Evolutionary conservation across 2,113 vertebrate genomes (phyloP), one percentile per base, ranked within the genome.

Genomic region (Tinamus guttatus): DNA sequence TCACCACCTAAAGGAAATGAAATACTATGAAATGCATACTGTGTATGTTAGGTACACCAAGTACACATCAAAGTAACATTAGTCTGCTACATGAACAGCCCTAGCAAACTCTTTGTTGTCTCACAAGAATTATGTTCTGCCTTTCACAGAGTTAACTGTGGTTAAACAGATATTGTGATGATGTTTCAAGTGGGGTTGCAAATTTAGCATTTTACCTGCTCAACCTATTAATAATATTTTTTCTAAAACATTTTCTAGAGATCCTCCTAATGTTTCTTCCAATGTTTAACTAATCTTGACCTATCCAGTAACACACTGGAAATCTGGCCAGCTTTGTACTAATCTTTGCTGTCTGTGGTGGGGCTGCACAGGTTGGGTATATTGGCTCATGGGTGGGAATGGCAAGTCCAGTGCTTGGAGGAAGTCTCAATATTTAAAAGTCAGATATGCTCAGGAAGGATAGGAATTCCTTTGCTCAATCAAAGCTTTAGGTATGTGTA

Each of bases 21-120:
- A n/a, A n/a, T n/a, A n/a, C n/a, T n/a, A n/a, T n/a, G 0, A 85
- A 77, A 62, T 2, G 0, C 13, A 38, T 56, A 25, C 10, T 8
- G 32, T 65, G 67, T 86, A 38, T 49, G 49, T 22, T 49, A 49
- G 9, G 49, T 49, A 49, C 24, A 22, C 49, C 49, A 71, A 83
- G 52, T 28, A 52, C 13, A 52, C 51, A 52, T 27, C 25, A 52
- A 52, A 52, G 83, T 15, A 9, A 14, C 41, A 87, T 52, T 62
- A 84, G 13, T 34, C 34, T 70, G 4, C 16, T 75, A 47, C 13
- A 14, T 79, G 71, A 84, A 81, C 13, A 91, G n/a, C 27, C 68
- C 14, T 60, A 41, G 11, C 7, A 65, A 60, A 38, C 21, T 82
- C 38, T 54, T 63, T 14, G 11, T 47, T 91, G 47, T 30, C 28